These are phyloP conservation scores for Plutomurus gul DNA, from an alignment of 1,140 invertebrate genomes.

Conservation along the genomic window DNA sequence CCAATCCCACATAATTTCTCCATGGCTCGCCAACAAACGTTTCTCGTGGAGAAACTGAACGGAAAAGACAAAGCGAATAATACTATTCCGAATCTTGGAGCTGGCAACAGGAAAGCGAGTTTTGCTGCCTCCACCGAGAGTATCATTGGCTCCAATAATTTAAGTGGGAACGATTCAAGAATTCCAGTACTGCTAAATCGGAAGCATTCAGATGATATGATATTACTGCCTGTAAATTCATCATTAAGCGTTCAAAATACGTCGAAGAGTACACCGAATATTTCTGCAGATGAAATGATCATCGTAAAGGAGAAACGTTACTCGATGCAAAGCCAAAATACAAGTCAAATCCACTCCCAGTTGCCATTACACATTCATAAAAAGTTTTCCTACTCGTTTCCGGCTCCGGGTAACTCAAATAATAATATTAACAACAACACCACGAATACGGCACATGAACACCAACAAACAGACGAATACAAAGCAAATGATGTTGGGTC, in stretches of 20 bases:
- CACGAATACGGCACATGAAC: not conserved
- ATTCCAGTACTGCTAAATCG: slow-evolving; percentile 42
- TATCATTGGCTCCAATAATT: not conserved
- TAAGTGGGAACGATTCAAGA: slow-evolving; percentile 22
- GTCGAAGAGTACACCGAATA: slow-evolving; percentile 38
- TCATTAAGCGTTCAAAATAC: slow-evolving; percentile 17
- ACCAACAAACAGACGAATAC: not conserved
- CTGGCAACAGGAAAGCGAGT: not conserved
- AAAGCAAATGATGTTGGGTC: not conserved
- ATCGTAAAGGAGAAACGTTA: slow-evolving; percentile 21
- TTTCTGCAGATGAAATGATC: slow-evolving; percentile 7
- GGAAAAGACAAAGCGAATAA: slow-evolving; percentile 24
- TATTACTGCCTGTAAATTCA: slow-evolving; percentile 4
- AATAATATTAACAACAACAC: not conserved
- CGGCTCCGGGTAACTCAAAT: not conserved
- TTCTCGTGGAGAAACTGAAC: slow-evolving; percentile 38
- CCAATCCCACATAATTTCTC: not conserved
- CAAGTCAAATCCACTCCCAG: not conserved
- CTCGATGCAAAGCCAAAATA: not conserved
- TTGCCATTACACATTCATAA: not conserved
- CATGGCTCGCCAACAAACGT: slow-evolving; percentile 39
- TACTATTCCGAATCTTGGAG: no score
- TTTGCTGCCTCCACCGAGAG: not conserved
- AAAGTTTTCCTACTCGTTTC: slow-evolving; percentile 11
- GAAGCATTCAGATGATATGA: slow-evolving; percentile 47